These are phyloP conservation scores for Sciurus vulgaris DNA, from an alignment of 2,797 vertebrate genomes.

Conservation along the genomic window DNA sequence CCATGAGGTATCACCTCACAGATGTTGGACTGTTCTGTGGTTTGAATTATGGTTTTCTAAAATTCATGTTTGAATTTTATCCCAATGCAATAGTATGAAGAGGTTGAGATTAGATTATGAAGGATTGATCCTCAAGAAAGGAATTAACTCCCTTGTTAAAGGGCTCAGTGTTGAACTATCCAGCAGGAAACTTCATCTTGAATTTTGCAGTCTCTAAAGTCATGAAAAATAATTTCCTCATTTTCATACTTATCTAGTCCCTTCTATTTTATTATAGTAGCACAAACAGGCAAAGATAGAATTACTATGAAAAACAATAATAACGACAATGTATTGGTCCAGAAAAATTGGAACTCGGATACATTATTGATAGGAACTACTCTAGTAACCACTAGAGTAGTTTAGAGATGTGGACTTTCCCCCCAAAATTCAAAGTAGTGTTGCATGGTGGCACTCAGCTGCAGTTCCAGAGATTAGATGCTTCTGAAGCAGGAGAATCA, in stretches of 20 bases:
- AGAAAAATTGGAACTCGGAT: background rate
- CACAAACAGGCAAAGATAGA: background rate
- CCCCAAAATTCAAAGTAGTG: background rate
- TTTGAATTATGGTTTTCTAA: background rate
- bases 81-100: background rate
- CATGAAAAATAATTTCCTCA: background rate
- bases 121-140: background rate
- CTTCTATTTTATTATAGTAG: background rate
- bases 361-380: background rate
- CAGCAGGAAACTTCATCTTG: background rate
- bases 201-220: background rate
- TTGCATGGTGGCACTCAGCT: too few relatives aligned
- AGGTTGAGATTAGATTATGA: background rate
- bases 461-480: too few relatives aligned
- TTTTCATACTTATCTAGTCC: background rate
- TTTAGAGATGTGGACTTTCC: background rate
- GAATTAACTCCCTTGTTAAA: background rate
- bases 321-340: too few relatives aligned
- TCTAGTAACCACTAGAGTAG: background rate
- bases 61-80: background rate
- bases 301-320: background rate
- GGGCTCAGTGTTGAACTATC: background rate
- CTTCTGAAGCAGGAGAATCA: too few relatives aligned
- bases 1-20: background rate
- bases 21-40: too few relatives aligned